Percentiles rank a stretch among this genome's conserved stretches.
These are phyloP conservation scores for Diadromus collaris DNA, from an alignment of 2,888 invertebrate species.

Conservation along the genomic window DNA sequence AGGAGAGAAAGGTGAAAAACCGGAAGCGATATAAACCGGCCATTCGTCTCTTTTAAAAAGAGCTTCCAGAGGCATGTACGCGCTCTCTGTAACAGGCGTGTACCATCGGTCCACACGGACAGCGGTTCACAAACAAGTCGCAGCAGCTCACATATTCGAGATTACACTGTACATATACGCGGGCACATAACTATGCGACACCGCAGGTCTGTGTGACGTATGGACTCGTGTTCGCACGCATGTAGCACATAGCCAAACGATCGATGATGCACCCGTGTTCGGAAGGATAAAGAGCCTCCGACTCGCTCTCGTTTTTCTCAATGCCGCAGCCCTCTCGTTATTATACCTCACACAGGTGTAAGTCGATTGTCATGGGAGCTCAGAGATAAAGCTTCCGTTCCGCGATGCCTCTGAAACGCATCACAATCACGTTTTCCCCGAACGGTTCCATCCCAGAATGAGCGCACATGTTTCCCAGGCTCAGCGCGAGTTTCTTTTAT, in stretches of 20 bases:
- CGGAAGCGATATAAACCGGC: slow-evolving; percentile 61
- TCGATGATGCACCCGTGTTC: slow-evolving; percentile 48
- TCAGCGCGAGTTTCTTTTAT: not conserved
- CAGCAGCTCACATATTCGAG: slow-evolving; percentile 16
- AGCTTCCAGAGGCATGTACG: slow-evolving; percentile 59
- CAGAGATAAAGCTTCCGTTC: slow-evolving; percentile 15
- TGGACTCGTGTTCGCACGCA: slow-evolving; percentile 25
- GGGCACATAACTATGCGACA: not conserved
- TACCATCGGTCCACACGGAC: slow-evolving; percentile 37
- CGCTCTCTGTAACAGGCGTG: slow-evolving; percentile 30
- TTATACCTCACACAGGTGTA: slow-evolving; percentile 16
- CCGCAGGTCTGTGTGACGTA: slow-evolving; percentile 1
- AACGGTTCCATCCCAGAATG: not conserved
- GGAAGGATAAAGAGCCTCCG: slow-evolving; percentile 2
- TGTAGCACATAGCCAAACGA: slow-evolving; percentile 33
- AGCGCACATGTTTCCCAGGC: not conserved
- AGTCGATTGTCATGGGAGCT: slow-evolving; percentile 21
- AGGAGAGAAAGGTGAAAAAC: slow-evolving; percentile 51
- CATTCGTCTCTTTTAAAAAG: slow-evolving; percentile 76
- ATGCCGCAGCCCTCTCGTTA: slow-evolving; percentile 39
- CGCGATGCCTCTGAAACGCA: not conserved
- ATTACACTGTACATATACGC: slow-evolving; percentile 4
- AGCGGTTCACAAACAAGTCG: slow-evolving; percentile 7
- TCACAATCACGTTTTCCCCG: not conserved
- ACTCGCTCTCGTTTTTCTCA: slow-evolving; percentile 41